Base-by-base conservation (phyloP, 2,797 vertebrate genomes). In the Siniperca scherzeri region DNA sequence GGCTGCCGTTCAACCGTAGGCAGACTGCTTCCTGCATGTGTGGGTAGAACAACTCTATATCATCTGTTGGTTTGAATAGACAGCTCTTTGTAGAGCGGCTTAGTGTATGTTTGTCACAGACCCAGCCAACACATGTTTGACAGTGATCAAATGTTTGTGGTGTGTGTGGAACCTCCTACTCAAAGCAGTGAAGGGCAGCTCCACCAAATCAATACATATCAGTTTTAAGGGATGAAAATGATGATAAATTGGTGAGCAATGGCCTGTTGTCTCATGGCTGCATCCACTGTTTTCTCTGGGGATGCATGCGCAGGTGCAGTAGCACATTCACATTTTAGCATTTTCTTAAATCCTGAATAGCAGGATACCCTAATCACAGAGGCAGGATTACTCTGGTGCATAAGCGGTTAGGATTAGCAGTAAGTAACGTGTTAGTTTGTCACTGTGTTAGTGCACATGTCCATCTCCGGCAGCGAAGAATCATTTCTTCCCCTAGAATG, bases 91-190 rank as follows among this genome's bases (percentile, higher is more conserved):
- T 89, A 65, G 72, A 79, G 75, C 68, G 59, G 89, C 88, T 93
- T 91, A 88, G 86, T 87, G 77, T 87, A 64, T 81, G 89, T 87
- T 90, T 93, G 92, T 90, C 88, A 88, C 83, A 82, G 90, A 77
- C 78, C 70, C 78, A 61, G 85, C 80, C 82, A 91, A 91, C 91
- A 89, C 89, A 90, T 92, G 91, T 88, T 91, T 92, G 91, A 93
- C 93, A 93, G 80, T 91, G 89, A 95, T 93, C 91, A 93, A 94
- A 94, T 92, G 88, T 90, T 89, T 88, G 87, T 48, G 87, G 81
- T 83, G 77, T 70, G 81, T 75, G 86, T 86, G 86, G 89, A 91
- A 91, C 90, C 89, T 90, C 92, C 92, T 65, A 88, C 91, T 91
- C 83, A 71, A 88, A 68, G 82, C 80, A 42, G 80, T 86, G 88